phyloP scores from a whole-genome alignment of 2,113 vertebrate genomes.

The Neotoma lepida region DNA sequence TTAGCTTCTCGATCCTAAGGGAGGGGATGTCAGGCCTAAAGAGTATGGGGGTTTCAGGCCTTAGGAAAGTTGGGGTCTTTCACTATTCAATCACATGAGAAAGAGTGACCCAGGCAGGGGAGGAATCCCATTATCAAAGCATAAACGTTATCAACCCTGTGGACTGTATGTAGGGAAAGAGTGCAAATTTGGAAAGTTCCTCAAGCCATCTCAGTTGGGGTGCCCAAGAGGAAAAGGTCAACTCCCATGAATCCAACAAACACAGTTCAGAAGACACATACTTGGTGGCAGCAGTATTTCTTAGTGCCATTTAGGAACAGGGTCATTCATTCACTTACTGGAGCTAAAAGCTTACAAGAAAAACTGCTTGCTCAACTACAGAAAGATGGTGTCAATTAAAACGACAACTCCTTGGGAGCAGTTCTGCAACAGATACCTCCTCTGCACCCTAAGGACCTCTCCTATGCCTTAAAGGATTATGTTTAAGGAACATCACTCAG shows the following conservation, averaged over 20 bases:
- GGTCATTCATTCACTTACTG: background rate
- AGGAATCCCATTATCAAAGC: background rate
- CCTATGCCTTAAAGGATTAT: background rate
- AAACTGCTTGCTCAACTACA: background rate
- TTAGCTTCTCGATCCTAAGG: no score
- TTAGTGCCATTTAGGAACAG: background rate
- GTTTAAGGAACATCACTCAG: background rate
- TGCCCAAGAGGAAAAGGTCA: background rate
- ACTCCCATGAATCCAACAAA: no score
- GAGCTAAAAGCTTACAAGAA: background rate
- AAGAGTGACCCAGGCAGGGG: background rate
- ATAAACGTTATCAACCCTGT: background rate
- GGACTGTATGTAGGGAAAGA: background rate
- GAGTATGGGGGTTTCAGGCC: no score
- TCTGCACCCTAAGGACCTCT: background rate
- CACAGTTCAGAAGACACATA: background rate
- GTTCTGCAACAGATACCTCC: background rate
- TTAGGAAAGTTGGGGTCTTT: no score
- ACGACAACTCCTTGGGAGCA: background rate
- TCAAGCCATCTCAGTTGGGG: background rate
- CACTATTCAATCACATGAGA: background rate
- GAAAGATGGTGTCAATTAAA: background rate
- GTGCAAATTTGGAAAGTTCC: background rate
- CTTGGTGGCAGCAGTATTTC: background rate
- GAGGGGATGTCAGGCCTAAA: no score